phyloP scores from a whole-genome alignment of 2,888 invertebrate species.

The Shargacucullia verbasci region DNA sequence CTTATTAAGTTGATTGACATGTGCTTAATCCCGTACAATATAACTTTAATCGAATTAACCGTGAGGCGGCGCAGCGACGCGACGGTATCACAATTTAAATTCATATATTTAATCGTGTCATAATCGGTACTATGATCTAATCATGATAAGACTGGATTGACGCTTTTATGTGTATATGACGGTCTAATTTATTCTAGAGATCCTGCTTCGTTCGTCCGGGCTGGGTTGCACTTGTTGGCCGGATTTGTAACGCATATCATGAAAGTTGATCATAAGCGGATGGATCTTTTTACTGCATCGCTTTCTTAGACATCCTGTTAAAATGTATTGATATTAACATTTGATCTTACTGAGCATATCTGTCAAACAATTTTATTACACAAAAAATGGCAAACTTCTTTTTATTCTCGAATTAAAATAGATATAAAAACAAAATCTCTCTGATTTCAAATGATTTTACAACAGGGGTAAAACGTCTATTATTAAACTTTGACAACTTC shows the following conservation, averaged over 20 bases:
- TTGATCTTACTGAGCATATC: conserved; percentile 11
- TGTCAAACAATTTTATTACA: conserved; percentile 41
- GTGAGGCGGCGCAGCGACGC: conserved; percentile 43
- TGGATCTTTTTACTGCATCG: background rate
- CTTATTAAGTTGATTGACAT: conserved; percentile 86
- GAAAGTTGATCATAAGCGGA: conserved; percentile 18
- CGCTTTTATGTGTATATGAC: conserved; percentile 65
- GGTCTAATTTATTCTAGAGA: conserved; percentile 68
- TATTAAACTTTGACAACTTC: conserved; percentile 34
- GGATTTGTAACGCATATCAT: conserved; percentile 35
- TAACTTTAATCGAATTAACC: conserved; percentile 75
- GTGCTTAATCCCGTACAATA: conserved; percentile 74
- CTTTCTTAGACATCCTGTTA: background rate
- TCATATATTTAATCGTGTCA: conserved; percentile 61
- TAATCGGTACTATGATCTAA: conserved; percentile 71
- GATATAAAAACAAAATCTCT: conserved; percentile 39
- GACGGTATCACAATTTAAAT: conserved; percentile 52
- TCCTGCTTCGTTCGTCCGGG: conserved; percentile 29
- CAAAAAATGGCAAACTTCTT: conserved; percentile 33
- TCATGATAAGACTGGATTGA: conserved; percentile 70
- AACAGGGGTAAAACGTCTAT: conserved; percentile 28
- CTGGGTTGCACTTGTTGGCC: conserved; percentile 20
- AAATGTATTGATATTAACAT: conserved; percentile 13
- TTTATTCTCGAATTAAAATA: conserved; percentile 25
- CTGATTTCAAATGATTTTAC: conserved; percentile 18